These are phyloP conservation scores for Atrina japonica DNA, from an alignment of 2,888 invertebrate species.

Conservation along the genomic window DNA sequence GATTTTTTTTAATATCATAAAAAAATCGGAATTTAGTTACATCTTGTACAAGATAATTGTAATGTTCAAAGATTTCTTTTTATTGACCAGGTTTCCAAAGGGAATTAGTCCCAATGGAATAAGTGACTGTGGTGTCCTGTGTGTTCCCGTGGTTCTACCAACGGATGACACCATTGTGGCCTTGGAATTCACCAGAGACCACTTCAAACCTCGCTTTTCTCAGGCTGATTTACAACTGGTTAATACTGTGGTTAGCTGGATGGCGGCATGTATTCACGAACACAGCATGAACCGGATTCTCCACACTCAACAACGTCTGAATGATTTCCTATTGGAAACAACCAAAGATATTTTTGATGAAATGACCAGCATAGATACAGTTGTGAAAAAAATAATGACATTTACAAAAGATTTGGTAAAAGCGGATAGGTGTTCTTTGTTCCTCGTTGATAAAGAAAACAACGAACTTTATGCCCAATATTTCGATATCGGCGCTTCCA, in stretches of 20 bases:
- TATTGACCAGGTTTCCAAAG: slow-evolving; percentile 53
- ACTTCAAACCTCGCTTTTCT: slow-evolving; percentile 50
- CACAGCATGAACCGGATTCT: slow-evolving; percentile 45
- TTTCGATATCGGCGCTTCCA: slow-evolving; percentile 64
- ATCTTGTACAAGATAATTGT: neutral
- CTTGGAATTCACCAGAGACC: slow-evolving; percentile 55
- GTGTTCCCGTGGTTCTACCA: slow-evolving; percentile 57
- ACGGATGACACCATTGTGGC: slow-evolving; percentile 53
- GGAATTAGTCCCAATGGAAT: slow-evolving; percentile 52
- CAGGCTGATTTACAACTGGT: slow-evolving; percentile 49
- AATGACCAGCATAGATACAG: slow-evolving; percentile 59
- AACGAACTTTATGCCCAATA: slow-evolving; percentile 66
- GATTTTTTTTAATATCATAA: neutral
- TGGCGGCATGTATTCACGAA: slow-evolving; percentile 57
- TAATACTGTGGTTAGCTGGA: slow-evolving; percentile 57
- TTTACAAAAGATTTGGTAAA: slow-evolving; percentile 70
- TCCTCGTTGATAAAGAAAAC: slow-evolving; percentile 65
- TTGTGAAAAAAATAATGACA: slow-evolving; percentile 68
- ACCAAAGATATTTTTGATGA: slow-evolving; percentile 70
- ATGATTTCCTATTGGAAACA: slow-evolving; percentile 59
- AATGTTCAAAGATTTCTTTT: slow-evolving; percentile 5
- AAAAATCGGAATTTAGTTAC: too few relatives aligned
- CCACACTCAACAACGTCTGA: slow-evolving; percentile 52
- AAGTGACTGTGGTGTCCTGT: slow-evolving; percentile 54
- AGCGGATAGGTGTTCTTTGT: slow-evolving; percentile 69